These are phyloP conservation scores for Neoascia interrupta DNA, from an alignment of 2,888 invertebrate species.

Conservation along the genomic window DNA sequence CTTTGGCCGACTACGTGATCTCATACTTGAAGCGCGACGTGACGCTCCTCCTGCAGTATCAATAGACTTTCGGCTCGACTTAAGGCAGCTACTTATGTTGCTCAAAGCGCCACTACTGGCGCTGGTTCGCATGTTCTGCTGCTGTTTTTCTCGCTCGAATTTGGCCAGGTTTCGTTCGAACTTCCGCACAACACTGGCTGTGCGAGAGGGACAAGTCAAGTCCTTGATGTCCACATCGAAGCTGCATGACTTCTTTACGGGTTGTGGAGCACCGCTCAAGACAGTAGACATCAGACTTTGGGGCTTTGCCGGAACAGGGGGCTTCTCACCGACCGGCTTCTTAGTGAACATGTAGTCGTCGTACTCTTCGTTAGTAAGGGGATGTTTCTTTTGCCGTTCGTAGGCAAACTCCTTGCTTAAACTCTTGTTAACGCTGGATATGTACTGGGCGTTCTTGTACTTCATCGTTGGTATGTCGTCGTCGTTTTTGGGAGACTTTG, in stretches of 20 bases:
- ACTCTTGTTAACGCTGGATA: conserved; percentile 77
- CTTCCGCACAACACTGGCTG: conserved; percentile 78
- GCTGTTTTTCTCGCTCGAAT: conserved; percentile 82
- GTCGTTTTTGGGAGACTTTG: conserved; percentile 65
- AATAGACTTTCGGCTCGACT: conserved; percentile 75
- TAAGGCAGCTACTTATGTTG: conserved; percentile 75
- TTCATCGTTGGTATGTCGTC: conserved; percentile 78
- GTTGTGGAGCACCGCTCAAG: conserved; percentile 70
- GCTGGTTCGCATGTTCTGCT: conserved; percentile 78
- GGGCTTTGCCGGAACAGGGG: conserved; percentile 77
- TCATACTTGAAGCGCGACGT: conserved; percentile 84
- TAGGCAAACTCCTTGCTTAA: conserved; percentile 79
- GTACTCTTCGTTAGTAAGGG: conserved; percentile 74
- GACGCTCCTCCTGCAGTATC: conserved; percentile 82
- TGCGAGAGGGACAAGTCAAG: conserved; percentile 72
- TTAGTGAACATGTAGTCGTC: conserved; percentile 74
- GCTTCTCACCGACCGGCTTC: conserved; percentile 75
- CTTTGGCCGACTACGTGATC: conserved; percentile 81
- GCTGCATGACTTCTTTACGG: conserved; percentile 75
- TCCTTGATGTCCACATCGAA: conserved; percentile 75
- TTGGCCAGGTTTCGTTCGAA: conserved; percentile 82
- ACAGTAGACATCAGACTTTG: conserved; percentile 75
- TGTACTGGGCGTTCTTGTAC: conserved; percentile 78
- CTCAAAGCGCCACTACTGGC: conserved; percentile 77
- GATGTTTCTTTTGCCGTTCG: conserved; percentile 76